Evolutionary conservation across 2,113 vertebrate genomes (phyloP).

Genomic region (Gymnobelideus leadbeateri): DNA sequence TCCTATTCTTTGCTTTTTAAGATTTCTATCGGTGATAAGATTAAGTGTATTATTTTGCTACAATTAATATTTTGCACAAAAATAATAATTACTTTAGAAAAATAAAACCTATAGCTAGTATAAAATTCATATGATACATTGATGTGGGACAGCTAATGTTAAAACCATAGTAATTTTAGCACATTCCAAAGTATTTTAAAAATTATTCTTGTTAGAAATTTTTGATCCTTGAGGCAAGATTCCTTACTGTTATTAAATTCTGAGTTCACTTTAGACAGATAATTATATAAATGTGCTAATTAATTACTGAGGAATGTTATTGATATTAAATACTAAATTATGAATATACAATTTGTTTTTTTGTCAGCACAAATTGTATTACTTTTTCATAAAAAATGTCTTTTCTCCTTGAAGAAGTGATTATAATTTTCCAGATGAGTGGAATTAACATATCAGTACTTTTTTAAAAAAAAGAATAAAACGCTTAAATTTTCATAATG

Average conservation of each 20-base stretch:
- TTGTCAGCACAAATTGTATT: conserved; percentile 35
- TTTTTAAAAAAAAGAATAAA: conserved; percentile 27
- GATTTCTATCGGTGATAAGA: conserved; percentile 47
- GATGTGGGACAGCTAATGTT: conserved; percentile 24
- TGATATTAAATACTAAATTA: conserved; percentile 46
- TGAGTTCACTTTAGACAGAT: conserved; percentile 36
- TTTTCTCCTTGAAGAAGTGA: background rate
- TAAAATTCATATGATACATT: conserved; percentile 42
- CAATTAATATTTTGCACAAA: conserved; percentile 31
- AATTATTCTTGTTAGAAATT: conserved; percentile 10
- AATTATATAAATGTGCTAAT: conserved; percentile 27
- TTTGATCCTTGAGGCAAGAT: conserved; percentile 32
- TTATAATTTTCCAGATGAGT: background rate
- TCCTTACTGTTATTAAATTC: conserved; percentile 46
- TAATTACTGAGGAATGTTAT: conserved; percentile 26
- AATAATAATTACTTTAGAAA: conserved; percentile 19
- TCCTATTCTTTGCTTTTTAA: conserved; percentile 9
- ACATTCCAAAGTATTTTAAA: conserved; percentile 23
- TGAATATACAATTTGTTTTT: conserved; percentile 31
- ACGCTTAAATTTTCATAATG: background rate
- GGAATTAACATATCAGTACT: conserved; percentile 15
- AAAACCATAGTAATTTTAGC: conserved; percentile 14
- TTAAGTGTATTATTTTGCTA: conserved; percentile 36
- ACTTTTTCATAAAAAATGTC: conserved; percentile 2
- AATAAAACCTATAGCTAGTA: conserved; percentile 25